phyloP scores from a whole-genome alignment of 2,888 invertebrate genomes.

The Plagiodera versicolora region DNA sequence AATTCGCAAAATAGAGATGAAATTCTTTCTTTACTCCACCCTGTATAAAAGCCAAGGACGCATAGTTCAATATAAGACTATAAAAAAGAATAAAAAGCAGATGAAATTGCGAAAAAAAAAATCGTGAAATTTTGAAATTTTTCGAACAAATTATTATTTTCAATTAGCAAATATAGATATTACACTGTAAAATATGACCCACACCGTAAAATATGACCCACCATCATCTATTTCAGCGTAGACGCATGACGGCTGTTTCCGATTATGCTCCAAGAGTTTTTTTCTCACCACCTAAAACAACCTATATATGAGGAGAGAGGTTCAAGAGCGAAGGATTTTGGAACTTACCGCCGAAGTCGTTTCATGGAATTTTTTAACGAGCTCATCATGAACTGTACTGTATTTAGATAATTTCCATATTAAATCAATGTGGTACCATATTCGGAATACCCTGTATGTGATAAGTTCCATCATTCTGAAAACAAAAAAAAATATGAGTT shows the following conservation, averaged over 20 bases:
- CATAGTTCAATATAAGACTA: too few species aligned
- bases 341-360: conserved; percentile 18
- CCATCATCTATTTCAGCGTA: conserved; percentile 17
- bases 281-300: conserved; percentile 22
- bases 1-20: too few species aligned
- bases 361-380: not conserved
- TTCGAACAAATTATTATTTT: too few species aligned
- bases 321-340: not conserved
- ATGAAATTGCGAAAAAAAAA: too few species aligned
- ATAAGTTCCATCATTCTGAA: conserved; percentile 22
- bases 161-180: too few species aligned
- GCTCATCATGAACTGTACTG: conserved; percentile 10
- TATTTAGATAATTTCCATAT: conserved; percentile 19
- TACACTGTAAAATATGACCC: too few species aligned
- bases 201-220: too few species aligned
- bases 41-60: too few species aligned
- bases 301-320: not conserved
- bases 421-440: conserved; percentile 22
- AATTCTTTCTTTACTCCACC: too few species aligned
- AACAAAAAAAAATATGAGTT: not conserved
- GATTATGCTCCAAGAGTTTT: conserved; percentile 15
- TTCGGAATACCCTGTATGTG: conserved; percentile 14
- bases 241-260: not conserved
- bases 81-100: too few species aligned
- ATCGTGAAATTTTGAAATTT: too few species aligned